These are phyloP conservation scores for Dascillus cervinus DNA, from an alignment of 2,888 invertebrate genomes.

Conservation along the genomic window DNA sequence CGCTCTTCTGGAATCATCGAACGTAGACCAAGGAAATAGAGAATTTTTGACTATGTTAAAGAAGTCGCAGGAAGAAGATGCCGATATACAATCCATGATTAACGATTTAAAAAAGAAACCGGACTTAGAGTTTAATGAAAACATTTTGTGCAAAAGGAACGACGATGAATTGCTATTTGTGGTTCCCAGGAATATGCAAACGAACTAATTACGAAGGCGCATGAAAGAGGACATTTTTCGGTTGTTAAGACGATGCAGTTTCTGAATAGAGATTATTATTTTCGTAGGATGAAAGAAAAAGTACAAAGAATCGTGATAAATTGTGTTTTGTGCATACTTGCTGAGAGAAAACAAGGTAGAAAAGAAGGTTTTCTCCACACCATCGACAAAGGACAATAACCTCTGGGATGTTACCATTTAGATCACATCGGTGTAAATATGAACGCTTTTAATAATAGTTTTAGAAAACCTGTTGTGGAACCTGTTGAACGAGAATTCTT, in stretches of 20 bases:
- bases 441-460: no score
- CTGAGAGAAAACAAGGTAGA: slow-evolving; percentile 24
- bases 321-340: slow-evolving; percentile 25
- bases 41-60: slow-evolving; percentile 4
- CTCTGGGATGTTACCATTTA: slow-evolving; percentile 27
- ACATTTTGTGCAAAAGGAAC: slow-evolving; percentile 22
- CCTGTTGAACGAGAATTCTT: no score
- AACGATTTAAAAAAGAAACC: slow-evolving; percentile 10
- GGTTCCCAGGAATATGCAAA: slow-evolving; percentile 15
- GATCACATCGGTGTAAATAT: slow-evolving; percentile 33
- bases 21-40: no score
- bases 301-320: slow-evolving; percentile 12
- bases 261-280: slow-evolving; percentile 14
- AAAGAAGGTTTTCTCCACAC: slow-evolving; percentile 25
- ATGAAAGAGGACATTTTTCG: slow-evolving; percentile 17
- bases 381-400: slow-evolving; percentile 25
- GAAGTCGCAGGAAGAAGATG: slow-evolving; percentile 19
- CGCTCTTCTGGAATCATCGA: background rate
- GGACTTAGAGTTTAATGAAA: slow-evolving; percentile 17
- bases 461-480: no score
- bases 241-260: slow-evolving; percentile 17
- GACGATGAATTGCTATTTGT: slow-evolving; percentile 13
- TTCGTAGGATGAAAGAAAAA: slow-evolving; percentile 18
- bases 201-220: slow-evolving; percentile 11
- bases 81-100: slow-evolving; percentile 18